These are phyloP conservation scores for Spea multiplicata DNA, from an alignment of 2,113 vertebrate species.

Conservation along the genomic window DNA sequence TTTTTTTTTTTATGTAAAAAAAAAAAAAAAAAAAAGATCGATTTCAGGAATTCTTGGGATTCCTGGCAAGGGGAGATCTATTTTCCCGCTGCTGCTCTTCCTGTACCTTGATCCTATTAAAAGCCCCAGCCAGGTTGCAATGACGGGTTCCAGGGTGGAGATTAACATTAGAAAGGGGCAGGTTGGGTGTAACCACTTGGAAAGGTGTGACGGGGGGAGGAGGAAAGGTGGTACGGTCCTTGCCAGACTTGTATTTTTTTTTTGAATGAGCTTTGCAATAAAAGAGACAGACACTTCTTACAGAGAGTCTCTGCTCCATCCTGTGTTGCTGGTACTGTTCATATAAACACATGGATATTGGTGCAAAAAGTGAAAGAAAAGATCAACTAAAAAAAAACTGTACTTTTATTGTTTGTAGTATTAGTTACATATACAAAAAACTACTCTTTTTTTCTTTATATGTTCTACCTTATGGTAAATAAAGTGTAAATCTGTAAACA, in stretches of 20 bases:
- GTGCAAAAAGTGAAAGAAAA: no score
- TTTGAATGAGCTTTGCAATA: background rate
- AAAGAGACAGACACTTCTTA: background rate
- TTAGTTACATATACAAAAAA: no score
- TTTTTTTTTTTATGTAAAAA: no score
- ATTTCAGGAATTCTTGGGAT: conserved; percentile 44
- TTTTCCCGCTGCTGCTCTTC: conserved; percentile 5
- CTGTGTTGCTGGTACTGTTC: no score
- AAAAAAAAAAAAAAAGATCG: background rate
- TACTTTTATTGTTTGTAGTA: no score
- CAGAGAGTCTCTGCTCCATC: no score
- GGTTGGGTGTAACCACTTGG: conserved; percentile 50
- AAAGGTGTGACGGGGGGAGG: conserved; percentile 44
- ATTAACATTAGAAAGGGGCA: conserved; percentile 19
- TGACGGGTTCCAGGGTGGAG: background rate
- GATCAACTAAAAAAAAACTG: no score
- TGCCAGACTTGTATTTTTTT: background rate
- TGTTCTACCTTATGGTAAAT: no score
- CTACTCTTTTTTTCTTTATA: no score
- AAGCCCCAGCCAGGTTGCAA: conserved; percentile 5
- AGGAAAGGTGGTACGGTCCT: conserved; percentile 35
- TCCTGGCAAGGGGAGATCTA: conserved; percentile 17
- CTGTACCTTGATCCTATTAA: conserved; percentile 22
- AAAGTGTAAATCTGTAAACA: no score
- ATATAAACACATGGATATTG: no score